phyloP scores from a whole-genome alignment of 35 echinoderm and acorn worm species.

The Antedon bifida region DNA sequence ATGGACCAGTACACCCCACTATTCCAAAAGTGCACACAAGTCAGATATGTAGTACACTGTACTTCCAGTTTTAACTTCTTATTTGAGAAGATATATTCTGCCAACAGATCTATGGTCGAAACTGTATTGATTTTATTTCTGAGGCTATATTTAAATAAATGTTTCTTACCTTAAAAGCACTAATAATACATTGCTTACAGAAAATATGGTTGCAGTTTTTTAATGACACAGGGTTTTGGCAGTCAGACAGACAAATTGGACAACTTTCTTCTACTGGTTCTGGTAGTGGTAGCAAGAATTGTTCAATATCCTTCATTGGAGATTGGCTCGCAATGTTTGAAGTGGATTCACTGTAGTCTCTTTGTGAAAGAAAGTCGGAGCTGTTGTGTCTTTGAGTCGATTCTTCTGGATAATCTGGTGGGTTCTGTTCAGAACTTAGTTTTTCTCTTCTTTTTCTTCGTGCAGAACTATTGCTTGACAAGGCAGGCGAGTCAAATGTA shows the following conservation, averaged over 20 bases:
- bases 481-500: neutral
- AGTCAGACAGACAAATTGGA: conserved; percentile 29
- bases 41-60: too few species aligned
- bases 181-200: conserved; percentile 27
- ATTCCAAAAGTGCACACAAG: too few species aligned
- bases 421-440: neutral
- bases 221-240: conserved; percentile 10
- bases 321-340: neutral
- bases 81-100: too few species aligned
- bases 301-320: neutral
- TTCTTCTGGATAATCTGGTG: too few species aligned
- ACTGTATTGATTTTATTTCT: too few species aligned
- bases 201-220: conserved; percentile 25
- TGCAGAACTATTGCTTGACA: neutral
- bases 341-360: neutral
- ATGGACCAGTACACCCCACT: too few species aligned
- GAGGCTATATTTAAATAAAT: too few species aligned
- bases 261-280: neutral
- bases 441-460: neutral
- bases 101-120: too few species aligned
- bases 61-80: too few species aligned
- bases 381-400: neutral
- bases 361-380: neutral
- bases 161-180: conserved; percentile 19
- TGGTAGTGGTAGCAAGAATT: neutral